Base-by-base conservation (phyloP, 2,797 vertebrate genomes). In the Hydrophis major region DNA sequence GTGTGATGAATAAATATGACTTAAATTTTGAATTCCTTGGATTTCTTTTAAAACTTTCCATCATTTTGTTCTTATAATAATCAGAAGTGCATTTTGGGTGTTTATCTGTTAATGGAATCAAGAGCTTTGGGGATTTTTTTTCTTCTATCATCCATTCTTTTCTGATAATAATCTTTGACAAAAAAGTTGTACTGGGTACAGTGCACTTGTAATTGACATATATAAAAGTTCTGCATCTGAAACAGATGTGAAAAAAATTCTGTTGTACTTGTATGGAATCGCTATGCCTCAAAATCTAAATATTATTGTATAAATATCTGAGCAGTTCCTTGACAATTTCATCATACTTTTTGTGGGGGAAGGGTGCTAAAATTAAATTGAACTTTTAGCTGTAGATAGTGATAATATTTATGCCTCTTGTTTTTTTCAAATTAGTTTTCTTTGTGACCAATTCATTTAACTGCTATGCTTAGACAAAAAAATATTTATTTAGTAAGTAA, bases 191-290 rank as follows among this genome's bases (percentile, higher is more conserved):
- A 42, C 4, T 93, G 86, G 63, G 14, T 93, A 37, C 61, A 69
- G 28, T 53, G 60, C 87, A 56, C 28, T 74, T 93, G 37, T 59
- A 78, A 61, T 25, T 61, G 83, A 90, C 61, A 92, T 57, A 78
- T 12, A 86, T 74, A 89, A 57, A 90, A 92, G 20, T 88, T 88
- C 56, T 92, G n/a, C 83, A 92, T 88, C 55, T 83, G 91, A 92
- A 92, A 92, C 56, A 92, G 86, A 92, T 94, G 93, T 92, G 57
- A 88, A 56, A 60, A 78, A 83, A 87, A 13, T 32, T 13, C 18
- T n/a, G 22, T 74, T 89, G 37, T 63, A 42, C 61, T 87, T 55
- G 83, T 78, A 55, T 42, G 56, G 11, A 90, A 90, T 78, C 90
- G 27, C 32, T 42, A 83, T n/a, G 55, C 61, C 86, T 92, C 37